phyloP scores from a whole-genome alignment of 2,888 invertebrate genomes.

The Phortica okadai region DNA sequence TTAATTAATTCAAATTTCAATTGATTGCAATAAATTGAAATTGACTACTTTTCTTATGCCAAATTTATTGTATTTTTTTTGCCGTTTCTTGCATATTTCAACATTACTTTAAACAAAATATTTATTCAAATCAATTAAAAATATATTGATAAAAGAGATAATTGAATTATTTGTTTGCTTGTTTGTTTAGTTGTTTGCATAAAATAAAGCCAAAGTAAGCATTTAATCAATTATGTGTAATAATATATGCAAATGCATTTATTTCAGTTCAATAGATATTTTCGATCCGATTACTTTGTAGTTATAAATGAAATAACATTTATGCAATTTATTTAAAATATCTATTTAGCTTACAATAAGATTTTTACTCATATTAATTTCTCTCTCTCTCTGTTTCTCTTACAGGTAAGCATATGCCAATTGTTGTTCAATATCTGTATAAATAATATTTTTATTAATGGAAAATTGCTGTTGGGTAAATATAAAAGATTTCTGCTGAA shows the following conservation, averaged over 20 bases:
- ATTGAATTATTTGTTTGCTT: too few relatives aligned
- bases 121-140: too few relatives aligned
- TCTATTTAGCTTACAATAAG: neutral
- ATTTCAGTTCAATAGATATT: neutral
- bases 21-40: too few relatives aligned
- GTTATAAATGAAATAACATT: neutral
- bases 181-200: too few relatives aligned
- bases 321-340: slow-evolving; percentile 11
- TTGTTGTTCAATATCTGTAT: neutral
- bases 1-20: too few relatives aligned
- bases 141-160: too few relatives aligned
- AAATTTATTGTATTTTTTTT: too few relatives aligned
- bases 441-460: neutral
- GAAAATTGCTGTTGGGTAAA: neutral
- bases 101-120: too few relatives aligned
- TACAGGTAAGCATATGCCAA: neutral
- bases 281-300: neutral
- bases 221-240: neutral
- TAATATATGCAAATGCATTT: slow-evolving; percentile 7
- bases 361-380: neutral
- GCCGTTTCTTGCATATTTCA: too few relatives aligned
- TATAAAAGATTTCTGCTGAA: neutral
- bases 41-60: too few relatives aligned
- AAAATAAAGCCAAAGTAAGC: neutral
- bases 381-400: neutral